phyloP scores from a whole-genome alignment of 2,888 invertebrate genomes.

The Lepidocyrtoides sp. region DNA sequence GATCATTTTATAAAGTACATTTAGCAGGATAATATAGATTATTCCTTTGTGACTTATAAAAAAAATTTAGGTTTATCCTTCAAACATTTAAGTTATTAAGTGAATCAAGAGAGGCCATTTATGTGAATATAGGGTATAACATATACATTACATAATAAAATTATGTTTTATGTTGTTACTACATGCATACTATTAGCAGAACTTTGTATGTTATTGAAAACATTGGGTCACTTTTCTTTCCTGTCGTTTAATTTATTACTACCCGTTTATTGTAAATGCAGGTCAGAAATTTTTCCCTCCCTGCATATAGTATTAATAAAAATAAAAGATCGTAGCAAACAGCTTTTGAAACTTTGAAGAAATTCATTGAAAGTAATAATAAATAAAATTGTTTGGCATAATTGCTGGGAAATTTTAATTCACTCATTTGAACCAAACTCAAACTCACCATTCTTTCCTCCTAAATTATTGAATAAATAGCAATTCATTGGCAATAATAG shows the following conservation, averaged over 20 bases:
- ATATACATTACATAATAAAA: no score
- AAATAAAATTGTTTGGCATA: not conserved
- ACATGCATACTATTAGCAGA: not conserved
- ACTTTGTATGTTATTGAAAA: conserved; percentile 28
- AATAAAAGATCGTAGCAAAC: conserved; percentile 2
- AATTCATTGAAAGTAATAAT: not conserved
- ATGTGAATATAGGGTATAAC: no score
- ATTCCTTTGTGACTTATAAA: no score
- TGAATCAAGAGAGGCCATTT: conserved; percentile 74
- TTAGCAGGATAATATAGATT: no score
- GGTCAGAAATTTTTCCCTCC: not conserved
- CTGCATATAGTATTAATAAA: no score
- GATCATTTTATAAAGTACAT: no score
- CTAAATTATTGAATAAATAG: no score
- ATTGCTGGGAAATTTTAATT: no score
- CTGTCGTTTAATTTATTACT: conserved; percentile 63
- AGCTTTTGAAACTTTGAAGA: no score
- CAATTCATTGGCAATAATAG: not conserved
- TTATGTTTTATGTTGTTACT: not conserved
- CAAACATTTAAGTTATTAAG: not conserved
- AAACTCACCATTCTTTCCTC: no score
- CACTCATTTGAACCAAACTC: no score
- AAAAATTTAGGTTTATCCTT: not conserved
- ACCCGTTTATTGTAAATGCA: conserved; percentile 28
- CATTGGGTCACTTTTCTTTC: conserved; percentile 51